Conservation (phyloP, 2,797 vertebrate genomes). For the Sitta carolinensis region DNA sequence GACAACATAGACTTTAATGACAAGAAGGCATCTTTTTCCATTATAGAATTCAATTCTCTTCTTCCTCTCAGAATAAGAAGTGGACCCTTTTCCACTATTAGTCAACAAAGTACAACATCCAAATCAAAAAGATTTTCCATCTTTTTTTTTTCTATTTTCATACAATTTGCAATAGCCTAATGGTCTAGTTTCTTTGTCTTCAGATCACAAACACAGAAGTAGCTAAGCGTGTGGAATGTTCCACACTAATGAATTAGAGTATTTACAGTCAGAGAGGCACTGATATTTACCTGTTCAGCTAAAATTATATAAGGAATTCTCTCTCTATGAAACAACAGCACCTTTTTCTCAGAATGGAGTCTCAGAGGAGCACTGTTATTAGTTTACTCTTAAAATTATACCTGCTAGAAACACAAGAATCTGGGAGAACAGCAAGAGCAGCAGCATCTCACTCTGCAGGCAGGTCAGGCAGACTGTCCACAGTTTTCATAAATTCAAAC, state of each 20-base stretch:
- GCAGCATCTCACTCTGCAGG: background rate
- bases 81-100: background rate
- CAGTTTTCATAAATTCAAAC: background rate
- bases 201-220: background rate
- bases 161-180: background rate
- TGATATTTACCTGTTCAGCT: background rate
- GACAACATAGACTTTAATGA: background rate
- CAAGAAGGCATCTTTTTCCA: background rate
- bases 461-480: background rate
- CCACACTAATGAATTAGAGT: background rate
- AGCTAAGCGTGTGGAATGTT: background rate
- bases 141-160: background rate
- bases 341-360: background rate
- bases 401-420: background rate
- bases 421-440: background rate
- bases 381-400: background rate
- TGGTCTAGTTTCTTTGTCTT: background rate
- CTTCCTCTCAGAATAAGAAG: background rate
- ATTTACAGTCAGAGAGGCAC: background rate
- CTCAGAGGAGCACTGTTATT: background rate
- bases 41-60: background rate
- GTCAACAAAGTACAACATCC: background rate
- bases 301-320: background rate
- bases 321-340: accelerated
- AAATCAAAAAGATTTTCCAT: background rate